Base-by-base conservation (phyloP, 2,888 invertebrate species). In the Hemaris fuciformis region DNA sequence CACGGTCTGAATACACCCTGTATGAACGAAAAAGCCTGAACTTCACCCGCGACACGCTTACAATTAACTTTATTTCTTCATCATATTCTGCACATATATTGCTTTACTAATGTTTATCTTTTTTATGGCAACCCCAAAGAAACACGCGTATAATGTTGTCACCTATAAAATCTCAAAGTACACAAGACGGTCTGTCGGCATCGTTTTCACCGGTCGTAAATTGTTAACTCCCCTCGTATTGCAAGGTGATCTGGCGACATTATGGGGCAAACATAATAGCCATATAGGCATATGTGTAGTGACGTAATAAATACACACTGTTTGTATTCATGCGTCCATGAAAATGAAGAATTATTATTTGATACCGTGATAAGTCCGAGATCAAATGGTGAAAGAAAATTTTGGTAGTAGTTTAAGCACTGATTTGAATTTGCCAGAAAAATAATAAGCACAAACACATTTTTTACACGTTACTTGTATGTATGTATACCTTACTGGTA, bases 161-260 rank as follows among this genome's bases (percentile, higher is more conserved):
- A 31, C 31, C 53, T 18, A 53, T 53, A 53, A 53, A 53, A 31
- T 4, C 13, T 20, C 18, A 27, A 18, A 53, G 53, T 53, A 53
- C 53, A 53, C 53, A 53, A 53, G 53, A 53, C 18, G 31, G 27
- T 18, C 27, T 48, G 48, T 27, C 27, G 53, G 31, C 53, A 53
- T 53, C 53, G 27, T 31, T 53, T 31, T 31, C 53, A 31, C 18
- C 8, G 31, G 27, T 53, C 53, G 31, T 53, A 53, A 53, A 53
- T 27, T 31, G 27, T 53, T 53, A 53, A 27, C 27, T 31, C 18
- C 31, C 10, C 53, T 31, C 53, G 4, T 31, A 53, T 53, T 31
- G 27, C 10, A 18, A 53, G 53, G 53, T 31, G 53, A 53, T 31
- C 53, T 53, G 18, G 10, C 27, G 18, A 53, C 53, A 53, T 53